Conservation (phyloP, 2,113 vertebrate species). For the Mobula birostris region DNA sequence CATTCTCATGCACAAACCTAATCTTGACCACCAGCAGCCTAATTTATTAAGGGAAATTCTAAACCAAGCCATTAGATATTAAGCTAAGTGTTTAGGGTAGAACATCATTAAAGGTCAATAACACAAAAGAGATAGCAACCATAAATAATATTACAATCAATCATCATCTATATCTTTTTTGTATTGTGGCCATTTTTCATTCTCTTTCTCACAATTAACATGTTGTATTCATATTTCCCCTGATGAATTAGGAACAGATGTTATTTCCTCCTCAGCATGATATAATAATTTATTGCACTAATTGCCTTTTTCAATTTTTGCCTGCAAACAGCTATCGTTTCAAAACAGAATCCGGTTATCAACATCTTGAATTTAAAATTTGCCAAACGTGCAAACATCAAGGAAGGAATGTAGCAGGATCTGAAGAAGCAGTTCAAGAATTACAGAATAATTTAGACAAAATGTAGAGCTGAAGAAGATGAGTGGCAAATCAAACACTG, state of each 20-base stretch:
- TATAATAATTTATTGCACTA: neutral
- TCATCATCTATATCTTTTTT: neutral
- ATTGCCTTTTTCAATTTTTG: neutral
- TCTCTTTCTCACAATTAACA: neutral
- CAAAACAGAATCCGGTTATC: neutral
- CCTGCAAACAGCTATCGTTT: too few relatives aligned
- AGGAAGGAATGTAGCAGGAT: neutral
- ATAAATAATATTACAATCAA: neutral
- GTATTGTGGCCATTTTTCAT: neutral
- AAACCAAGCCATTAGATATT: neutral
- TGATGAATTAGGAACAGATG: neutral
- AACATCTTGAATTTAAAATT: neutral
- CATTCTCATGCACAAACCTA: neutral
- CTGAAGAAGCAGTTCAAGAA: neutral
- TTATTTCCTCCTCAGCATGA: neutral
- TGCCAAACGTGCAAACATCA: neutral
- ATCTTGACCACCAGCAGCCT: neutral
- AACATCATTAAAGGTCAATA: neutral
- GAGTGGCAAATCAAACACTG: too few relatives aligned
- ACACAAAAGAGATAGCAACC: neutral
- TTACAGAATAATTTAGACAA: neutral
- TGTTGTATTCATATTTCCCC: neutral
- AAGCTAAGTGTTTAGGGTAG: neutral
- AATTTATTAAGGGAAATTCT: neutral
- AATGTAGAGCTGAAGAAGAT: too few relatives aligned